Evolutionary conservation across 2,113 vertebrate genomes (phyloP).

Genomic region (Gallinago jamesoni): DNA sequence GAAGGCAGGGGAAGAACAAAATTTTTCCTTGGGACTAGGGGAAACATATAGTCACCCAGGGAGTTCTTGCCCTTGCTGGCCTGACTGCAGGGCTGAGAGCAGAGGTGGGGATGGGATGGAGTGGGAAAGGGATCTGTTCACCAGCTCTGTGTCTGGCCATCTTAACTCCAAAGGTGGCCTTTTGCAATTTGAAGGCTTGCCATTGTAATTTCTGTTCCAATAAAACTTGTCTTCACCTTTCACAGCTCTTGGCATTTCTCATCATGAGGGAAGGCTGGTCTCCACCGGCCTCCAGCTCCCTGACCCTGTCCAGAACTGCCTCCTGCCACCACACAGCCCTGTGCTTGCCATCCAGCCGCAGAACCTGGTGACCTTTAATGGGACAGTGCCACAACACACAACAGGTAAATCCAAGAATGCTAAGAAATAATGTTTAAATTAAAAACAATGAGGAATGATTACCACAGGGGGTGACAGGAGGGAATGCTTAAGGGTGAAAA

Average conservation of each 20-base stretch:
- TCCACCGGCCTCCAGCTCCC: fast-evolving
- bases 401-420: neutral
- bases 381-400: neutral
- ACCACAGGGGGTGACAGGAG: neutral
- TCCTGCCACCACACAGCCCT: fast-evolving
- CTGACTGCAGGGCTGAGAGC: fast-evolving
- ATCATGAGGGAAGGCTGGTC: fast-evolving
- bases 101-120: neutral
- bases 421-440: neutral
- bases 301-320: neutral
- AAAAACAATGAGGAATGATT: fast-evolving
- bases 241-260: neutral
- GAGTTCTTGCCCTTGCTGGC: neutral
- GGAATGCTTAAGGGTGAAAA: neutral
- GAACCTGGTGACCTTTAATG: fast-evolving
- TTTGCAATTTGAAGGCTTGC: neutral
- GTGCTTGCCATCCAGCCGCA: fast-evolving
- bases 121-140: neutral
- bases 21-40: neutral
- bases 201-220: fast-evolving
- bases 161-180: neutral
- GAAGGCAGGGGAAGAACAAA: neutral
- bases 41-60: neutral
- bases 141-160: neutral
- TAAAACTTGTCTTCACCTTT: neutral